Percentiles rank a stretch among this genome's conserved stretches.
Conservation (phyloP, 2,888 invertebrate species). For the Disparrhopalites patrizii region DNA sequence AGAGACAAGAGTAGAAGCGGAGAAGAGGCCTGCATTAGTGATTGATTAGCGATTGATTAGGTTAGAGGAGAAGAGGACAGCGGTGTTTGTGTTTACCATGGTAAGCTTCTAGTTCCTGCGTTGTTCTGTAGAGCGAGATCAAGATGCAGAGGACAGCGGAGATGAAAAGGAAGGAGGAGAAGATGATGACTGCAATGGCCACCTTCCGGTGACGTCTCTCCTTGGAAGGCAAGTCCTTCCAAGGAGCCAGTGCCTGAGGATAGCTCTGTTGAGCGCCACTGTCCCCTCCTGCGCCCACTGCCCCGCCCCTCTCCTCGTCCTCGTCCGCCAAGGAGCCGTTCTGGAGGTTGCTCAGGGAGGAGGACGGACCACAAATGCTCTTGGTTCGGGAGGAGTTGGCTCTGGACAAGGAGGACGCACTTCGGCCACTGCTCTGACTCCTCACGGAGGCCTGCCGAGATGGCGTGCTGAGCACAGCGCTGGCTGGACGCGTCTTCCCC, state of each 20-base stretch:
- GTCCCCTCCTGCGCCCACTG: neutral
- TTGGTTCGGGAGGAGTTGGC: conserved; percentile 2
- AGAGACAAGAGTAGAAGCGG: too few relatives aligned
- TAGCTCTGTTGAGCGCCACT: conserved; percentile 11
- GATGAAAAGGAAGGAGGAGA: conserved; percentile 33
- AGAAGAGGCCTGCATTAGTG: too few relatives aligned
- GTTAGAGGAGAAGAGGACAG: too few relatives aligned
- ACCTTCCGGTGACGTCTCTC: conserved; percentile 42
- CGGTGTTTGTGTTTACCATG: too few relatives aligned
- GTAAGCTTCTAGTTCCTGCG: conserved; percentile 8
- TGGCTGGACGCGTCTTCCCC: conserved; percentile 30
- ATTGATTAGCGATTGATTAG: too few relatives aligned
- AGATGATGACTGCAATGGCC: conserved; percentile 35
- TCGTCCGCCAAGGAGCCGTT: conserved; percentile 16
- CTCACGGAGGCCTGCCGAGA: conserved; percentile 41
- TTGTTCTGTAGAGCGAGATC: conserved; percentile 33
- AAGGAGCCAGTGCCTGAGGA: conserved; percentile 10
- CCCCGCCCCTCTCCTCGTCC: too few relatives aligned
- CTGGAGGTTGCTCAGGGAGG: conserved; percentile 17
- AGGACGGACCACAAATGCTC: conserved; percentile 14
- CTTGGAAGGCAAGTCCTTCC: conserved; percentile 39
- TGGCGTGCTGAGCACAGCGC: conserved; percentile 42
- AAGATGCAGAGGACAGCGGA: conserved; percentile 36
- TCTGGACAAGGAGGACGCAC: conserved; percentile 19
- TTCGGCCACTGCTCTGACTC: conserved; percentile 35